Base-by-base conservation (phyloP, 2,797 vertebrate species). In the Diglossa cyanea region DNA sequence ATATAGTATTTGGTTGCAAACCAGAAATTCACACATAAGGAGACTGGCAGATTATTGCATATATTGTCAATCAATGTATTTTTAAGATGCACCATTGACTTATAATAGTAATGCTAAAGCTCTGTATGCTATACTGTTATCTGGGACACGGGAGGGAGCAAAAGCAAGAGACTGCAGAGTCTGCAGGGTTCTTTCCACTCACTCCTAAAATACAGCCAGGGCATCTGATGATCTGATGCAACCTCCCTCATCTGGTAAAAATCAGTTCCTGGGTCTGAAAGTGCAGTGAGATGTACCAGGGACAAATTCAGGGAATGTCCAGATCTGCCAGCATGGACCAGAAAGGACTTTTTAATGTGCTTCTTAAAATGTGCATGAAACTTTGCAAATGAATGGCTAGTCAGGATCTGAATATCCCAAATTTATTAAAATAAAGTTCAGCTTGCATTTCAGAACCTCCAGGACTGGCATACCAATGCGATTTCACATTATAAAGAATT, bases 1-100 rank as follows among this genome's bases (percentile, higher is more conserved):
- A 97, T 97, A 97, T 93, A 97, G 97, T 95, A 60, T 96, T 57
- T 78, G 94, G 95, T 97, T 97, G 97, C 95, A 97, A 97, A 97
- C 78, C 91, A 96, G 95, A 96, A 95, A 96, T 86, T 95, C 94
- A 84, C 91, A 71, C 95, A 95, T 96, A 97, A 96, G 96, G 97
- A 95, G 88, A 94, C 93, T 96, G 96, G 96, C 96, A 97, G 97
- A 96, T 97, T 97, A 97, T 80, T 92, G 89, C 95, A 89, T 86
- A 81, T 91, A 95, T 97, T 97, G 97, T 97, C 97, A 96, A 96
- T 97, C 95, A 96, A 81, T 95, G 95, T 97, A 91, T 97, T 97
- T 96, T 96, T 95, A 94, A 96, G 88, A 92, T 92, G 94, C 94
- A 92, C 94, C 89, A 42, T 94, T 94, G 97, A 96, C 96, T 97